phyloP scores from a whole-genome alignment of 2,113 vertebrate genomes.

The Gnathonemus echidnorhynchus region DNA sequence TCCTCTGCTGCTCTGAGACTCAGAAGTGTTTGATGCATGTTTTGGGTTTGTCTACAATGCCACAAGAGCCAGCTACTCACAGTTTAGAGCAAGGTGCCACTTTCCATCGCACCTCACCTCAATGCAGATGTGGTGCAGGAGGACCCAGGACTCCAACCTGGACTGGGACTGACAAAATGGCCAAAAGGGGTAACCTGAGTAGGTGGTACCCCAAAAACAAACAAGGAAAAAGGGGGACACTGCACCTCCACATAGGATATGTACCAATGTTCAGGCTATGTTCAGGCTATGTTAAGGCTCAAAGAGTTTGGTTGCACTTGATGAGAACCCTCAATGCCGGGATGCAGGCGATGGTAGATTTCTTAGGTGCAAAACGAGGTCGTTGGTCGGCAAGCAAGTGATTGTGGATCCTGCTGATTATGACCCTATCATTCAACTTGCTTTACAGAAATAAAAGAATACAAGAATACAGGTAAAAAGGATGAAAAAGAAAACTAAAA shows the following conservation, averaged over 20 bases:
- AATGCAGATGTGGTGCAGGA: background rate
- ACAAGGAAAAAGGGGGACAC: background rate
- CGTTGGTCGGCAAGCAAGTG: background rate
- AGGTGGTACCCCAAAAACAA: background rate
- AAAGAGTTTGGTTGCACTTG: background rate
- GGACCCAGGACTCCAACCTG: background rate
- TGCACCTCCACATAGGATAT: background rate
- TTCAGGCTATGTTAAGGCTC: background rate
- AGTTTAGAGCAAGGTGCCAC: background rate
- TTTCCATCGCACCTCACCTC: background rate
- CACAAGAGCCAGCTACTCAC: background rate
- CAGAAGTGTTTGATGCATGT: background rate
- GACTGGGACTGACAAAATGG: background rate
- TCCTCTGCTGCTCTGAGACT: constrained; percentile 39
- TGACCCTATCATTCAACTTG: background rate
- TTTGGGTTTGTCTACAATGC: background rate
- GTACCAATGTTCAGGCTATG: background rate
- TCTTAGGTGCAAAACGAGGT: background rate
- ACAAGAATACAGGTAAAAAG: background rate
- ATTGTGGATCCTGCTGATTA: background rate
- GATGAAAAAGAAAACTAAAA: background rate
- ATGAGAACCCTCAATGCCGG: background rate
- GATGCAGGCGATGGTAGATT: background rate
- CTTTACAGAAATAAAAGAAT: background rate
- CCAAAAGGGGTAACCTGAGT: background rate